These are phyloP conservation scores for Erithacus rubecula DNA, from an alignment of 2,797 vertebrate genomes.

Conservation along the genomic window DNA sequence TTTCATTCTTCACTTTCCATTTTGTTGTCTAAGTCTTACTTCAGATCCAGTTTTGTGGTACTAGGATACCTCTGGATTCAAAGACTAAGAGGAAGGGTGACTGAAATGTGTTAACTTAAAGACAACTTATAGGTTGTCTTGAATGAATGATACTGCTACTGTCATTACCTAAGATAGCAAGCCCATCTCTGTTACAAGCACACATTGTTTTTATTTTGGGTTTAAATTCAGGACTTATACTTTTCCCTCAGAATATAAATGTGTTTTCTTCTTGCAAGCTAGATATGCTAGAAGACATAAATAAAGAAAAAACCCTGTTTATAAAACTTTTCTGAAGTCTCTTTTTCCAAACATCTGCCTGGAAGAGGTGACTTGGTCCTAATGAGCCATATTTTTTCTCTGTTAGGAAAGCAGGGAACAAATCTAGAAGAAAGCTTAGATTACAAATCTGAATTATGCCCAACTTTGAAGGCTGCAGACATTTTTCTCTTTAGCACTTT, in stretches of 20 bases:
- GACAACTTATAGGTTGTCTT: neutral
- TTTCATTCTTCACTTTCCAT: neutral
- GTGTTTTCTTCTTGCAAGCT: neutral
- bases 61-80: neutral
- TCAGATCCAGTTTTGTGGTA: neutral
- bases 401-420: neutral
- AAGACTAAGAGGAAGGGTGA: neutral
- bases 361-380: neutral
- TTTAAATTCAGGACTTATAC: neutral
- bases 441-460: neutral
- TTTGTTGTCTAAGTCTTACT: neutral
- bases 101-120: neutral
- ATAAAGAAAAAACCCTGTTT: fast-evolving
- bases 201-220: neutral
- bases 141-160: neutral
- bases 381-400: neutral
- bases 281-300: neutral
- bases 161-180: neutral
- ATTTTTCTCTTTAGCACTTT: neutral
- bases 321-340: neutral
- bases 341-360: neutral
- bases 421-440: neutral
- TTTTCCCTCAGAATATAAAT: neutral
- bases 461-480: neutral
- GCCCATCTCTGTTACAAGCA: neutral